A percentile compares a stretch with the other conserved stretches of the same genome.
These are phyloP conservation scores for Palythoa grandis DNA, from an alignment of 92 coral and sea anemone genomes.

Conservation along the genomic window DNA sequence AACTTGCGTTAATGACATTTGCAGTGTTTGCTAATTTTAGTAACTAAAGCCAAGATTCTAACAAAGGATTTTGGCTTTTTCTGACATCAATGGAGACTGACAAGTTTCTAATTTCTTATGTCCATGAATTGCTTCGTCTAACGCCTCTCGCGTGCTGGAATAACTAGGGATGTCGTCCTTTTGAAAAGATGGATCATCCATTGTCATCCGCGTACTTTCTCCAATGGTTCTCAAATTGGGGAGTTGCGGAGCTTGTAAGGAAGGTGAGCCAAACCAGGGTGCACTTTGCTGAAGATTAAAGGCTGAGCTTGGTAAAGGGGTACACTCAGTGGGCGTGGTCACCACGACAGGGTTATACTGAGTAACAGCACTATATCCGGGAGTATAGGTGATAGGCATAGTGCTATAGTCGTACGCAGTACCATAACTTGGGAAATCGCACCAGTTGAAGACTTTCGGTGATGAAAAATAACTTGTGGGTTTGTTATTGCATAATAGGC, in stretches of 20 bases:
- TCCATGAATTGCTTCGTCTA: not conserved
- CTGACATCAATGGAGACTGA: not conserved
- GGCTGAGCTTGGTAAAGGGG: constrained; percentile 30
- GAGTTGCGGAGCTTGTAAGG: not conserved
- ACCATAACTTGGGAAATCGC: constrained; percentile 21
- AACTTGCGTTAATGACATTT: too few relatives aligned
- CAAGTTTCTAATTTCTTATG: not conserved
- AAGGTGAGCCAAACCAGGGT: constrained; percentile 9
- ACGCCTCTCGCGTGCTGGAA: not conserved
- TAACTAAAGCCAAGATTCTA: not conserved
- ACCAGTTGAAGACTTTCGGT: constrained; percentile 17
- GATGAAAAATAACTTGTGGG: not conserved
- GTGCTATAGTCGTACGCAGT: not conserved
- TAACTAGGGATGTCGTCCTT: not conserved
- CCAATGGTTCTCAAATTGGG: not conserved
- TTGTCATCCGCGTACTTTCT: not conserved
- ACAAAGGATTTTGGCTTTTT: not conserved
- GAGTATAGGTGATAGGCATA: not conserved
- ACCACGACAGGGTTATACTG: not conserved
- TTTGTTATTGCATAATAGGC: not conserved
- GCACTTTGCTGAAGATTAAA: constrained; percentile 10
- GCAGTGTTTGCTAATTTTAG: too few relatives aligned
- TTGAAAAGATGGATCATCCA: not conserved
- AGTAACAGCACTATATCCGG: not conserved
- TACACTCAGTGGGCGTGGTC: not conserved